Base-by-base conservation (phyloP, 1,140 invertebrate genomes). In the Nasonia longicornis region DNA sequence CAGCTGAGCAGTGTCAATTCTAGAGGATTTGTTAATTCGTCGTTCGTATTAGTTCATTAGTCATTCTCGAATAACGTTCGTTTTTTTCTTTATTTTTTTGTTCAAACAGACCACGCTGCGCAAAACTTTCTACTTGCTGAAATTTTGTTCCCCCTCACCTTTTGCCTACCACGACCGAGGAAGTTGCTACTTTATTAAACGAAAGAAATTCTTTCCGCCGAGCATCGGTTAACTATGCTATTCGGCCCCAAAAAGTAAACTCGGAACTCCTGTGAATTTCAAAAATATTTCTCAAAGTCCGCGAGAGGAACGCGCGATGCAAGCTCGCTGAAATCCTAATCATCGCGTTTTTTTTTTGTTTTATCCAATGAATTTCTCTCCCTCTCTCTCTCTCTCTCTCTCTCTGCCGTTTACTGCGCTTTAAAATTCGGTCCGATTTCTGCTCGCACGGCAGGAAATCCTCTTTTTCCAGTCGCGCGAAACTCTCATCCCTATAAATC, bases 121-220 rank as follows among this genome's bases (percentile, higher is more conserved):
- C 16, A 58, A 76, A 76, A 69, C 12, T 77, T 69, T 52, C 14
- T 2, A 52, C 48, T 45, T 10, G 8, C 42, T 10, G 12, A 26
- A 26, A 26, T 26, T 26, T 26, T 26, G 2, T 26, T 26, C 1
- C 26, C 26, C 26, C 26, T 26, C 26, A 26, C 26, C 45, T 48
- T 11, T 48, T 48, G 8, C 1, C 45, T 11, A 12, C 10, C 45
- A 48, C 45, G 45, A 11, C 35, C 3, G 31, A 2, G 16, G 8
- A 67, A 67, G 35, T 58, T 77, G 22, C n/a, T 67, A 67, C n/a
- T 77, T 77, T 77, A 58, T 67, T 22, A 77, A 45, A 67, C 10
- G 35, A 26, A 58, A 38, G 35, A 45, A 67, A 77, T 77, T 42
- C 63, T 64, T 77, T 67, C 45, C 35, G 22, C 22, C 42, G 42